A percentile compares a stretch with the other conserved stretches of the same genome.
phyloP scores from a whole-genome alignment of 2,888 invertebrate species.

The Diachrysia chrysitis region DNA sequence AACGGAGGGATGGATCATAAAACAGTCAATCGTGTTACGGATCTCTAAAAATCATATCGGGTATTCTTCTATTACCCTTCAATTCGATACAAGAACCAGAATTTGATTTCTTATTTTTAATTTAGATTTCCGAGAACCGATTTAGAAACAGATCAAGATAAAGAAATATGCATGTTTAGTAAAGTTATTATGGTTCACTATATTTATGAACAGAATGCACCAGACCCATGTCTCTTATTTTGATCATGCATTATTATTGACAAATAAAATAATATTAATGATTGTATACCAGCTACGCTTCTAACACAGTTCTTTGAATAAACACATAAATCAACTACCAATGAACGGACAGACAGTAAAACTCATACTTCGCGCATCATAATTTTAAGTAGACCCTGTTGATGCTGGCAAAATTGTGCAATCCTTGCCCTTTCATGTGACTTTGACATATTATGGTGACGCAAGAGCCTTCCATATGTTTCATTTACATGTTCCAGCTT shows the following conservation, averaged over 20 bases:
- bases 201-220: constrained; percentile 9
- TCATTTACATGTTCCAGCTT: constrained; percentile 52
- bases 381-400: constrained; percentile 50
- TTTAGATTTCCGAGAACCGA: neutral
- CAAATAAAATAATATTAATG: constrained; percentile 15
- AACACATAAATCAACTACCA: constrained; percentile 13
- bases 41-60: too few relatives aligned
- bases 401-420: constrained; percentile 65
- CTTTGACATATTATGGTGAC: constrained; percentile 80
- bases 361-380: constrained; percentile 34
- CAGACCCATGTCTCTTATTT: constrained; percentile 19
- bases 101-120: neutral
- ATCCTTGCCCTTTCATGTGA: constrained; percentile 77
- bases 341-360: constrained; percentile 29
- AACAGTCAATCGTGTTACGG: too few relatives aligned
- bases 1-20: too few relatives aligned
- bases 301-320: constrained; percentile 5
- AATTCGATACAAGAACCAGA: neutral
- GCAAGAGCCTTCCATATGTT: constrained; percentile 66
- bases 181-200: neutral
- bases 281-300: neutral
- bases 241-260: constrained; percentile 21
- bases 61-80: too few relatives aligned
- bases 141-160: neutral
- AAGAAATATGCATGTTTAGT: neutral